These are phyloP conservation scores for Sapajus apella DNA, from an alignment of 2,113 vertebrate species.

Conservation along the genomic window DNA sequence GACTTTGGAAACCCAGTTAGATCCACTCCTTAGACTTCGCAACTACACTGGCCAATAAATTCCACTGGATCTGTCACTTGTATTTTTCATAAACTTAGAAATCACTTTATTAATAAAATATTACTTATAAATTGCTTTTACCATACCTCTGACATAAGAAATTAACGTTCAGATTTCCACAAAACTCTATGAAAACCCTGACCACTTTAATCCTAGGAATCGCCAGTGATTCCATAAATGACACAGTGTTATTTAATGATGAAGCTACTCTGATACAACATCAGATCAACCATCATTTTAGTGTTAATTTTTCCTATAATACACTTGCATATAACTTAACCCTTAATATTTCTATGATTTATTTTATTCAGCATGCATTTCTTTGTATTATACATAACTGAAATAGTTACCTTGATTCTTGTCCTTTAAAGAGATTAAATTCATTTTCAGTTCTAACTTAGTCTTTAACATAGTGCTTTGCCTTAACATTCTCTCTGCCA, in stretches of 20 bases:
- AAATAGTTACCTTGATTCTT: constrained; percentile 25
- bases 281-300: background rate
- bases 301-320: background rate
- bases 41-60: background rate
- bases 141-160: background rate
- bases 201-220: background rate
- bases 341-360: background rate
- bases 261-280: background rate
- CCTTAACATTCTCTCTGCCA: background rate
- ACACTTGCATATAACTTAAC: background rate
- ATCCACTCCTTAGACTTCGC: background rate
- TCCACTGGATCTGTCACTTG: background rate
- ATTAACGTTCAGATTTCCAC: background rate
- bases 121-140: background rate
- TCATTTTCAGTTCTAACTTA: background rate
- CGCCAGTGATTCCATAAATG: background rate
- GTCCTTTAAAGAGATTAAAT: constrained; percentile 38
- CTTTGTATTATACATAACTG: background rate
- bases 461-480: background rate
- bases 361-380: background rate
- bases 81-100: constrained; percentile 20
- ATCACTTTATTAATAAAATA: background rate
- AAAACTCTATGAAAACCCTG: constrained; percentile 20
- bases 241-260: background rate
- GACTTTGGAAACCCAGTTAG: background rate